A percentile compares a stretch with the other conserved stretches of the same genome.
These are phyloP conservation scores for Imbricaverruca yamaguchii DNA, from an alignment of 2,888 invertebrate species.

Conservation along the genomic window DNA sequence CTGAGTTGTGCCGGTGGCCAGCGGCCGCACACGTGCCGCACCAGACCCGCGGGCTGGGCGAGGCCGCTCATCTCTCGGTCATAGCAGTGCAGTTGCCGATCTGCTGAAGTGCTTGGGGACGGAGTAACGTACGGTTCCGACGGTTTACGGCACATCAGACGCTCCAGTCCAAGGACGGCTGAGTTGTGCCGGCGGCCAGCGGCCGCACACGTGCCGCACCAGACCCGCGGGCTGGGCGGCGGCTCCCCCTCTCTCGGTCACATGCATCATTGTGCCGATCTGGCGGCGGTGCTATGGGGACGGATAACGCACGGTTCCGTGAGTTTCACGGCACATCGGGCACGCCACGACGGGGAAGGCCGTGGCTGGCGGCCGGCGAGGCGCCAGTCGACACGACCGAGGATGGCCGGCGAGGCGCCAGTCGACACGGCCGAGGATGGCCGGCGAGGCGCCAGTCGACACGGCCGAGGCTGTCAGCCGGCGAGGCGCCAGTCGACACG, in stretches of 20 bases:
- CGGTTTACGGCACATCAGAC: no score
- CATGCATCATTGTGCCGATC: not conserved
- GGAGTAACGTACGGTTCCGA: no score
- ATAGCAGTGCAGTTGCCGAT: no score
- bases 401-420: not conserved
- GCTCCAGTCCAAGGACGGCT: no score
- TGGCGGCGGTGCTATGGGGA: not conserved
- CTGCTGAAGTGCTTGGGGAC: no score
- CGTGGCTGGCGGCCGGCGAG: not conserved
- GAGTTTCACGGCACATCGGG: constrained; percentile 21
- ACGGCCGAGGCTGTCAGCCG: not conserved
- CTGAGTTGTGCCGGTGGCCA: not conserved
- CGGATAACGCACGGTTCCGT: constrained; percentile 17
- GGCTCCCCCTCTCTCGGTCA: not conserved
- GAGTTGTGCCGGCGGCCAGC: not conserved
- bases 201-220: not conserved
- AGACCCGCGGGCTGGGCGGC: not conserved
- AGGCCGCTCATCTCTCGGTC: not conserved
- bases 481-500: not conserved
- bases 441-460: not conserved
- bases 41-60: not conserved
- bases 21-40: not conserved
- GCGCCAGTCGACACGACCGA: no score
- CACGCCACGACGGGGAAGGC: not conserved
- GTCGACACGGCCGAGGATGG: not conserved